Conservation (phyloP, 1,140 invertebrate genomes). For the Semibalanus balanoides region DNA sequence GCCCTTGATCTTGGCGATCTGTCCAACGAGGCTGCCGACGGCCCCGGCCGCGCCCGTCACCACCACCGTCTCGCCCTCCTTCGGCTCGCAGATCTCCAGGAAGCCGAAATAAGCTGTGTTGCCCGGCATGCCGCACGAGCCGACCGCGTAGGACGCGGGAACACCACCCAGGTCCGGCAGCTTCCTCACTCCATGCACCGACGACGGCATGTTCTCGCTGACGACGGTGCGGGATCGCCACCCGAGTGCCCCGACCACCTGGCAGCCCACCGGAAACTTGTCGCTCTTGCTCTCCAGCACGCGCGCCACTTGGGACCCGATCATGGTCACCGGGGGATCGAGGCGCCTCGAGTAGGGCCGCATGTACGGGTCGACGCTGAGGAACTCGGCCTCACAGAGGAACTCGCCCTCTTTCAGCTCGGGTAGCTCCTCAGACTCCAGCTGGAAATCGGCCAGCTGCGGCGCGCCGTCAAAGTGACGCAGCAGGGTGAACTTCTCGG, state of each 20-base stretch:
- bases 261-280: background rate
- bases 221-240: conserved; percentile 40
- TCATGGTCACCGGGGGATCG: conserved; percentile 6
- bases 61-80: conserved; percentile 49
- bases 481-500: conserved; percentile 5
- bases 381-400: conserved; percentile 12
- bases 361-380: conserved; percentile 20
- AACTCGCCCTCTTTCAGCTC: conserved; percentile 8
- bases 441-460: conserved; percentile 9
- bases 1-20: conserved; percentile 53
- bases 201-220: background rate
- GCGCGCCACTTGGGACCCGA: conserved; percentile 16
- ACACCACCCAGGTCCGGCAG: conserved; percentile 40
- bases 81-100: conserved; percentile 48
- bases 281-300: background rate
- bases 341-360: conserved; percentile 11
- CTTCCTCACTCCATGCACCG: conserved; percentile 24
- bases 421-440: conserved; percentile 8
- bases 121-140: conserved; percentile 49
- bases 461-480: conserved; percentile 10
- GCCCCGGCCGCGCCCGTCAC: conserved; percentile 41
- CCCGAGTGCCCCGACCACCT: conserved; percentile 37
- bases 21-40: conserved; percentile 52
- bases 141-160: conserved; percentile 41
- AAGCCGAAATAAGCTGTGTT: conserved; percentile 58